These are phyloP conservation scores for Tuta absoluta DNA, from an alignment of 2,888 invertebrate species.

Conservation along the genomic window DNA sequence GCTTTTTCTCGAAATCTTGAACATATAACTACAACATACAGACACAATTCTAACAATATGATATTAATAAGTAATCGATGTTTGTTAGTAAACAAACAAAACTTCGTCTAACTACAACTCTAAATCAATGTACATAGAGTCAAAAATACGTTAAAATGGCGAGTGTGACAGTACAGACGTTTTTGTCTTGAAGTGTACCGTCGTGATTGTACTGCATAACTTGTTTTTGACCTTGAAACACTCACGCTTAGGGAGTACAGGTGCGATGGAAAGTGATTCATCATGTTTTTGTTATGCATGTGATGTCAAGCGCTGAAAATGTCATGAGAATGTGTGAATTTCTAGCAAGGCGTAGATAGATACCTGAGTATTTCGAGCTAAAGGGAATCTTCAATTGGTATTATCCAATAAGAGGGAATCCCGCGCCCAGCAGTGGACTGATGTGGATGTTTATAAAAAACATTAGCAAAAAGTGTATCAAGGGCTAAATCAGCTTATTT, in stretches of 20 bases:
- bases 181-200: slow-evolving; percentile 39
- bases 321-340: background rate
- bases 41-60: slow-evolving; percentile 5
- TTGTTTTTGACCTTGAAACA: slow-evolving; percentile 65
- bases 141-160: slow-evolving; percentile 21
- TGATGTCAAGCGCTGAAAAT: background rate
- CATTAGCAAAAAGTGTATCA: too few relatives aligned
- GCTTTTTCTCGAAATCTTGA: background rate
- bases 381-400: too few relatives aligned
- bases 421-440: too few relatives aligned
- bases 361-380: too few relatives aligned
- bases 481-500: too few relatives aligned
- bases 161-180: slow-evolving; percentile 36
- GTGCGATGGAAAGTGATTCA: slow-evolving; percentile 39
- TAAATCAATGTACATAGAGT: slow-evolving; percentile 23
- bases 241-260: slow-evolving; percentile 63
- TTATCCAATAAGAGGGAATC: too few relatives aligned
- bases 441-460: too few relatives aligned
- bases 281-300: slow-evolving; percentile 24
- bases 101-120: background rate
- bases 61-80: slow-evolving; percentile 33
- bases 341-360: background rate
- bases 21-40: background rate
- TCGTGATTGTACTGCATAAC: slow-evolving; percentile 73
- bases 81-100: slow-evolving; percentile 15